A percentile compares a stretch with the other conserved stretches of the same genome.
Evolutionary conservation across 2,888 invertebrate genomes (phyloP).

Genomic region (Tryphoninae sp.): DNA sequence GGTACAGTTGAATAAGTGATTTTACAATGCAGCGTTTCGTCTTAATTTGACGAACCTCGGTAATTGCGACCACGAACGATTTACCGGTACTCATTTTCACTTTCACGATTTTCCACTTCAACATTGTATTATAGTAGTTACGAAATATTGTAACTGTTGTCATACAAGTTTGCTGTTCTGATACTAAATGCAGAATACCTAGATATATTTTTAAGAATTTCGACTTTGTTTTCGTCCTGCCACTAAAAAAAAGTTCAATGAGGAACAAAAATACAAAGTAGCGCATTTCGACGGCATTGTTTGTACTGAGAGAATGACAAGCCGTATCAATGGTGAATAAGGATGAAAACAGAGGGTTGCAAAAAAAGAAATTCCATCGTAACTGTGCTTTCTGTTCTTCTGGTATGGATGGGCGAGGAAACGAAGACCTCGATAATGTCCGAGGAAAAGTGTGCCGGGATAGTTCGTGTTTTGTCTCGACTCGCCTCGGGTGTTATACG

Average conservation of each 20-base stretch:
- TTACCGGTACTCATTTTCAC: too few relatives aligned
- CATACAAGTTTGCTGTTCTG: too few relatives aligned
- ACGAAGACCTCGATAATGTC: conserved; percentile 39
- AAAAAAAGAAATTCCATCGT: conserved; percentile 1
- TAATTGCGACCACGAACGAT: too few relatives aligned
- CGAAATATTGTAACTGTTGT: too few relatives aligned
- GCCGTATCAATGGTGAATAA: background rate
- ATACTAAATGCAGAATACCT: too few relatives aligned
- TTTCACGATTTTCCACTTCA: too few relatives aligned
- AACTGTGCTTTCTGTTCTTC: background rate
- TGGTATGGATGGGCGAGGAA: background rate
- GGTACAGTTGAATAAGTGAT: too few relatives aligned
- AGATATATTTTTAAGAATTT: too few relatives aligned
- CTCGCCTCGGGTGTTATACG: conserved; percentile 67
- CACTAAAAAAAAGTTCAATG: conserved; percentile 3
- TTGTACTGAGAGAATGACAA: background rate
- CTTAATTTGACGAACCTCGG: too few relatives aligned
- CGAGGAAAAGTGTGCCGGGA: conserved; percentile 40
- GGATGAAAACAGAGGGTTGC: background rate
- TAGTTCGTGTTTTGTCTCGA: conserved; percentile 65
- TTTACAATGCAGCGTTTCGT: too few relatives aligned
- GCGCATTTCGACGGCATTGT: background rate
- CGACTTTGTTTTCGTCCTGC: background rate
- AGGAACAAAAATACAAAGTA: background rate
- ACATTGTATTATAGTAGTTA: too few relatives aligned